Conservation (phyloP, 2,797 vertebrate species). For the Phoxinus dragarum region DNA sequence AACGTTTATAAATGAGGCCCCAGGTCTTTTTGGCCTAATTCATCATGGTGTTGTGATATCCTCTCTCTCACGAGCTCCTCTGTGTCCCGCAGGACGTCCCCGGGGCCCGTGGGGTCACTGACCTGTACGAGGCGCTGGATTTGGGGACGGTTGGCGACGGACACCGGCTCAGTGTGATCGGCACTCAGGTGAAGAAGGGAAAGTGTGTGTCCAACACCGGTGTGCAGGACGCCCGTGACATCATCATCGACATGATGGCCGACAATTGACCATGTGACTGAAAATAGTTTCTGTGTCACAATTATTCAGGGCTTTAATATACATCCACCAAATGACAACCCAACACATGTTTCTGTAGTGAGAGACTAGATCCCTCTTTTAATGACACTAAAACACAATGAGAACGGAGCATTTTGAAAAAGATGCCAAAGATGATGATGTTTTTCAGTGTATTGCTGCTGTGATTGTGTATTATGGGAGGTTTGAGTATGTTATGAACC, state of each 20-base stretch:
- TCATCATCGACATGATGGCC: constrained; percentile 85
- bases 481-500: neutral
- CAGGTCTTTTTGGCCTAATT: no score
- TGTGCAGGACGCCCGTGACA: constrained; percentile 86
- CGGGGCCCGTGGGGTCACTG: constrained; percentile 85
- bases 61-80: no score
- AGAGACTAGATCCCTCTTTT: neutral
- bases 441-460: neutral
- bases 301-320: constrained; percentile 13
- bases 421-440: constrained; percentile 14
- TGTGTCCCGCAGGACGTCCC: constrained; percentile 81
- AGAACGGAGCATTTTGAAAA: constrained; percentile 7
- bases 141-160: constrained; percentile 72
- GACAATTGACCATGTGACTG: constrained; percentile 53
- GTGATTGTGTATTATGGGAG: neutral
- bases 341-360: neutral
- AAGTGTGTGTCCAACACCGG: constrained; percentile 74
- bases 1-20: no score
- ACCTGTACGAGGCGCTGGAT: constrained; percentile 84
- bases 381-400: neutral
- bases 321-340: constrained; percentile 8
- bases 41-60: no score
- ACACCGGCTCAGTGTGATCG: constrained; percentile 87
- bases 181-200: constrained; percentile 81
- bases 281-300: neutral